phyloP scores from a whole-genome alignment of 2,113 vertebrate genomes.

The Hemiprocne comata region DNA sequence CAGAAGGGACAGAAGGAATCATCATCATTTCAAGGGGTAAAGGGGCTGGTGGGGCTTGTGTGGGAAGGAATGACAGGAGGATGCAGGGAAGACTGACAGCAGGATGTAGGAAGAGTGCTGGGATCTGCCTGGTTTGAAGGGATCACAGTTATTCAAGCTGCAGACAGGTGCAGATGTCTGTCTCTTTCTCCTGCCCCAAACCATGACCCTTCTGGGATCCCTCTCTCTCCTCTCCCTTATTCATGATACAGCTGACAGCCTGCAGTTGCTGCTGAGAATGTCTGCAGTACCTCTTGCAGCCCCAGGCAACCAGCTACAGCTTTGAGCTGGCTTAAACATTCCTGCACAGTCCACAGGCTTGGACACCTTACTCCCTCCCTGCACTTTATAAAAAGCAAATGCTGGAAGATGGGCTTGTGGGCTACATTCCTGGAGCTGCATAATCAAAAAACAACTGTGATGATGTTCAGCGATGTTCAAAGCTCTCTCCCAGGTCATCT shows the following conservation, averaged over 20 bases:
- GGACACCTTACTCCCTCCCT: neutral
- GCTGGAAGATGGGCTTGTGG: neutral
- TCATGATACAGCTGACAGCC: neutral
- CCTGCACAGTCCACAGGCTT: neutral
- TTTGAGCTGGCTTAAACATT: neutral
- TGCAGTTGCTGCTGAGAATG: neutral
- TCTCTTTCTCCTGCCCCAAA: neutral
- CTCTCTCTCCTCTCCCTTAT: neutral
- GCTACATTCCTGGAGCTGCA: neutral
- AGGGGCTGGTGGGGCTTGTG: neutral
- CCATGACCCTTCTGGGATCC: neutral
- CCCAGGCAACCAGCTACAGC: neutral
- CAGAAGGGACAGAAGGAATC: neutral
- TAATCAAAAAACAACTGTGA: neutral
- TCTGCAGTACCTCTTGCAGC: neutral
- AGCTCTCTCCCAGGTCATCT: neutral
- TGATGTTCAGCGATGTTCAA: neutral
- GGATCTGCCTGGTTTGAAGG: neutral
- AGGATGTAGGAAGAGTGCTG: neutral
- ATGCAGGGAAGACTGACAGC: neutral
- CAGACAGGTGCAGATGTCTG: neutral
- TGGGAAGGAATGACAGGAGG: neutral
- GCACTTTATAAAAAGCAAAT: fast-evolving
- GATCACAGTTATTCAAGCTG: neutral
- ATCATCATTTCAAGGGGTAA: neutral